phyloP scores from a whole-genome alignment of 2,113 vertebrate species.

The Opisthocomus hoazin region DNA sequence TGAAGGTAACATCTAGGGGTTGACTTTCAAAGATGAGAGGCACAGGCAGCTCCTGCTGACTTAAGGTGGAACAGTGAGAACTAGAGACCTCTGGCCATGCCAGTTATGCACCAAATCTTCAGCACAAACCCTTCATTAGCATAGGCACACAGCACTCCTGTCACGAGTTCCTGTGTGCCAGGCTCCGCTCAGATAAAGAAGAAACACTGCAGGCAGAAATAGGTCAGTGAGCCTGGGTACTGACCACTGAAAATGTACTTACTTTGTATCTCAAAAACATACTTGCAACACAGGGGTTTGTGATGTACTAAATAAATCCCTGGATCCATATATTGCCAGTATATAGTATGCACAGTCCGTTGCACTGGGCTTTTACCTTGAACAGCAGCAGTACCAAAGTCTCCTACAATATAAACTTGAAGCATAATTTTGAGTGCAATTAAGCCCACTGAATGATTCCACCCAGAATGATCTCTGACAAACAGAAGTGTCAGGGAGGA shows the following conservation, averaged over 20 bases:
- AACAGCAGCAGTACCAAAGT: background rate
- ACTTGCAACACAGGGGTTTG: background rate
- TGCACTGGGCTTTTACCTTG: background rate
- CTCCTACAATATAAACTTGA: background rate
- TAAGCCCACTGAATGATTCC: background rate
- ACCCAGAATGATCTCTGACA: background rate
- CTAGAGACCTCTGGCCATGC: background rate
- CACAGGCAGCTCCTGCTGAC: background rate
- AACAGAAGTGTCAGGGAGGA: background rate
- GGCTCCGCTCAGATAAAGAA: background rate
- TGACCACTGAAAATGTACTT: background rate
- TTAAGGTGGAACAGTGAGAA: slow-evolving; percentile 24
- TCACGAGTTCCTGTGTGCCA: background rate
- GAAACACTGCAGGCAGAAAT: background rate
- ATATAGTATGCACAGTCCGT: background rate
- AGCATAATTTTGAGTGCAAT: background rate
- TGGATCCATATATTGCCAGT: background rate
- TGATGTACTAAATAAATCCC: background rate
- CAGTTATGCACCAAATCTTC: background rate
- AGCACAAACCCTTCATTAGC: background rate
- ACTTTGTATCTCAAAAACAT: background rate
- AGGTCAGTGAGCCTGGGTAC: background rate
- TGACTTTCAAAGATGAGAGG: slow-evolving; percentile 6
- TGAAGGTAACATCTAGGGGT: background rate
- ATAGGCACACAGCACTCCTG: background rate